These are phyloP conservation scores for Heliocidaris erythrogramma DNA, from an alignment of 35 echinoderm and acorn worm genomes.

Conservation along the genomic window DNA sequence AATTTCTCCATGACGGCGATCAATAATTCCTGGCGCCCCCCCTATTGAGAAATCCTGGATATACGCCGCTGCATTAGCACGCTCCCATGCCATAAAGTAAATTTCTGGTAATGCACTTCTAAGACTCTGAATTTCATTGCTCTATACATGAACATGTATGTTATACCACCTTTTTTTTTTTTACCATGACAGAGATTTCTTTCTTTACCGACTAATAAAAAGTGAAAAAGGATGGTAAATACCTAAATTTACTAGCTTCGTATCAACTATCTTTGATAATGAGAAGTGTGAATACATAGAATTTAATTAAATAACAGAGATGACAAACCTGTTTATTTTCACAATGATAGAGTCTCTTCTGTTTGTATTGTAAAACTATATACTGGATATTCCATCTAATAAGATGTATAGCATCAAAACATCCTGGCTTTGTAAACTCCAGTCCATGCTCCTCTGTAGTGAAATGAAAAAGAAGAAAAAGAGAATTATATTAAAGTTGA, in stretches of 20 bases:
- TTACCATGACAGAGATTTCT: background rate
- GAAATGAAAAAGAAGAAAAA: background rate
- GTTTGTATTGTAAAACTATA: slow-evolving; percentile 28
- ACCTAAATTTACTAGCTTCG: no score
- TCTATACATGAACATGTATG: background rate
- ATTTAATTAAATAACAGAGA: background rate
- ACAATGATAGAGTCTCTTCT: slow-evolving; percentile 29
- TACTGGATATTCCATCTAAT: slow-evolving; percentile 34
- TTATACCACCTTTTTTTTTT: background rate
- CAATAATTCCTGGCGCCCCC: no score
- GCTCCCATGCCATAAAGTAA: no score
- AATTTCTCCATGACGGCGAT: no score
- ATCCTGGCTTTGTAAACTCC: slow-evolving; percentile 29
- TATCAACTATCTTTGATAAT: background rate
- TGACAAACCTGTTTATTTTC: slow-evolving; percentile 28
- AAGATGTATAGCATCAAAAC: slow-evolving; percentile 37
- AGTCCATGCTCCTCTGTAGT: slow-evolving; percentile 39
- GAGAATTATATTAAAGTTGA: no score
- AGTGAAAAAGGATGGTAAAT: no score
- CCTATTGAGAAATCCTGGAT: no score
- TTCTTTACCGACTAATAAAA: no score
- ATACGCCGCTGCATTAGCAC: no score
- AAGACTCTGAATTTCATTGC: no score
- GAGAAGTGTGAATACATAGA: background rate
- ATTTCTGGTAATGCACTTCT: no score